Evolutionary conservation across 2,797 vertebrate genomes (phyloP), one percentile per base, ranked within the genome.

Genomic region (Enteromius unitaeniatus): DNA sequence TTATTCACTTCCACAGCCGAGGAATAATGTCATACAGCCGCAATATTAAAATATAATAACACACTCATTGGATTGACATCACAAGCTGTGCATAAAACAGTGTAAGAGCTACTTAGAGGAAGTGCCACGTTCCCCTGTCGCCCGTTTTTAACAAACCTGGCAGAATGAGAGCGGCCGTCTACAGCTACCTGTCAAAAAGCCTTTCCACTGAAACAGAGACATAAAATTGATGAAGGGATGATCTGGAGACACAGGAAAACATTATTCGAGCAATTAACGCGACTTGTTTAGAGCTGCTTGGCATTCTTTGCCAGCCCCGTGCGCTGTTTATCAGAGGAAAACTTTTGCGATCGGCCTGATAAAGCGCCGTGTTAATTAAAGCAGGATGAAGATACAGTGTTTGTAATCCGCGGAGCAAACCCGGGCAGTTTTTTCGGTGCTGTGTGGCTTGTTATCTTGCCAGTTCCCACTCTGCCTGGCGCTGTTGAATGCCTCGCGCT

Each of bases 291-390:
- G 84, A 88, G 77, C 88, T 88, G 78, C 85, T 93, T 85, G 78
- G 86, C 89, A 89, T 94, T 94, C 89, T 91, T 91, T 92, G 81
- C 58, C 87, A 9, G 67, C 31, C 78, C 37, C 6, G 80, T 84
- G 86, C 86, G 86, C 88, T 83, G 77, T 92, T 94, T 93, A 94
- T 94, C 92, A 90, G 88, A 89, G 88, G 88, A 91, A 92, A 94
- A 93, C 92, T 91, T 94, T 95, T 90, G 86, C 76, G 91, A 94
- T 95, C 91, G 91, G 92, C 91, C 92, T 88, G 92, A 95, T 95
- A 94, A 94, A 93, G 91, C 62, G 42, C 69, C 74, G 28, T 91
- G 91, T 91, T 94, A 94, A 95, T 95, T 95, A 95, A 95, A 93
- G 92, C 90, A 86, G 89, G 82, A 84, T 84, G 79, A 58, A 77